These are phyloP conservation scores for Phalacrocorax carbo DNA, from an alignment of 2,113 vertebrate genomes.

Conservation along the genomic window DNA sequence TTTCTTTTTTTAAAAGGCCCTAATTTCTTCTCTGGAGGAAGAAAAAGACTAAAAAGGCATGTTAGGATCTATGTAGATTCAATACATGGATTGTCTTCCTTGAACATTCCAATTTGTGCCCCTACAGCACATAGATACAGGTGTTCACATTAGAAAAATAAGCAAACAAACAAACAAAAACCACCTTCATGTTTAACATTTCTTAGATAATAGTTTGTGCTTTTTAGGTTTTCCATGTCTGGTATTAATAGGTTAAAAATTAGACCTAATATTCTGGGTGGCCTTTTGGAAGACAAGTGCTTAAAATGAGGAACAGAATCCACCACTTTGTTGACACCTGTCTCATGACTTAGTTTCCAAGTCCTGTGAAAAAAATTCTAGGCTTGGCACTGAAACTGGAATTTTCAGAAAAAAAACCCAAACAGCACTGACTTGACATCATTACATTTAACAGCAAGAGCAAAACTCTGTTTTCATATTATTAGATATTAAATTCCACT, in stretches of 20 bases:
- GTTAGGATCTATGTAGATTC: not conserved
- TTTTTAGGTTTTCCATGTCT: not conserved
- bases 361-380: not conserved
- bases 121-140: not conserved
- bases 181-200: not conserved
- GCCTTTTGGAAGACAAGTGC: not conserved
- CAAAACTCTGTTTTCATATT: not conserved
- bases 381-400: not conserved
- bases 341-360: not conserved
- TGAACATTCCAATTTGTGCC: not conserved
- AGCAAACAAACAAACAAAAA: not conserved
- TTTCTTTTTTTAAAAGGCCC: not conserved
- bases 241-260: not conserved
- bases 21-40: not conserved
- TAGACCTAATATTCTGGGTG: not conserved
- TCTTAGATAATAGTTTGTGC: not conserved
- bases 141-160: not conserved
- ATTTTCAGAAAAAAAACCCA: not conserved
- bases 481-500: not conserved
- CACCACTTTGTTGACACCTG: not conserved
- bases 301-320: not conserved
- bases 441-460: not conserved
- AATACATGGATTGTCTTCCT: not conserved
- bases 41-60: not conserved
- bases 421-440: not conserved